Evolutionary conservation across 2,888 invertebrate genomes (phyloP), one percentile per base, ranked within the genome.

Genomic region (Silvanus unidentatus): DNA sequence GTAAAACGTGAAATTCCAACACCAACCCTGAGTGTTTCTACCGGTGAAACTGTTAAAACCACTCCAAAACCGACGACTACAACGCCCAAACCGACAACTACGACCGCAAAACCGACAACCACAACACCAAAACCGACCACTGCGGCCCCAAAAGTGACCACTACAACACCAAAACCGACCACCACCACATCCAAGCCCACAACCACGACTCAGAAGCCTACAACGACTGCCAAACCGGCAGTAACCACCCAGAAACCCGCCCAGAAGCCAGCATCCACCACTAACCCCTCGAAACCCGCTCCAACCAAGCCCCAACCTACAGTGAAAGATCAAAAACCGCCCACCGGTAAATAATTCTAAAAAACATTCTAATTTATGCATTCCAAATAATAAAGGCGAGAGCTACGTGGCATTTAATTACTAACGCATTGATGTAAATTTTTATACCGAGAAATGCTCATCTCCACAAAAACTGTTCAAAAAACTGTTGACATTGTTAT

Each of bases 211-310:
- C 41, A 49, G 8, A 45, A 47, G 42, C 48, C 49, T 8, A 45
- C 47, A 0, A 79, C 80, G 1, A 66, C 32, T 12, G n/a, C 32
- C 32, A 32, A 3, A 3, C 32, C 32, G 3, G n/a, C 3, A 12
- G 13, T n/a, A 12, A 32, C 32, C 4, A 32, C 32, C 3, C 22
- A 22, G 22, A 22, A 22, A 22, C 32, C 32, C 6, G 11, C 10
- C 5, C n/a, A 32, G 10, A n/a, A n/a, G 10, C 32, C 4, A n/a
- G 32, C 32, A 12, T 5, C 32, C 32, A 32, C n/a, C 8, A 8
- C 28, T 8, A 10, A 9, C 28, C 28, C 28, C 8, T 9, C 28
- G 8, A 28, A 28, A 28, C 8, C 28, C 8, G 22, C 22, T 22
- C 22, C 22, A n/a, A n/a, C n/a, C n/a, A n/a, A n/a, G n/a, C n/a